Base-by-base conservation (phyloP, 2,888 invertebrate genomes). In the Eupithecia tripunctaria region DNA sequence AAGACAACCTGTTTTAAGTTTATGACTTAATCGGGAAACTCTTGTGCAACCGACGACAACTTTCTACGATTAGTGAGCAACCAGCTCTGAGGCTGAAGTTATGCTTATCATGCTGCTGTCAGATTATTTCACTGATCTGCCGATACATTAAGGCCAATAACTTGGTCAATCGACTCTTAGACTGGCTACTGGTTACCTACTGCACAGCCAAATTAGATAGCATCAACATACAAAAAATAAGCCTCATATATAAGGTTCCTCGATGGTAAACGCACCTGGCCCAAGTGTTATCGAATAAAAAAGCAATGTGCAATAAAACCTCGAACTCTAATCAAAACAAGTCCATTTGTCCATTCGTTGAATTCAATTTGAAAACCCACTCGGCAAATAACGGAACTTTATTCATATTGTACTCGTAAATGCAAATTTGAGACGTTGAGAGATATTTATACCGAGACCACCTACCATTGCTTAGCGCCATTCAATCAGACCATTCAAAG, bases 61-160 rank as follows among this genome's bases (percentile, higher is more conserved):
- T 75, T 75, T 75, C 75, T 75, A 65, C 27, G 59, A 60, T 67
- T 74, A 71, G 68, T 66, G 71, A 63, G 29, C 69, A 63, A 63
- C 67, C 62, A 65, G 41, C 65, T 62, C 41, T 14, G 56, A 15
- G 43, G 21, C 29, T 67, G 51, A 62, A 36, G 41, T 15, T 32
- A 71, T 65, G 15, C 38, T 63, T 70, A 68, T 68, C 75, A 60
- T 47, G 70, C 59, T 70, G 60, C 60, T 70, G 70, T 67, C 70
- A n/a, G 70, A 68, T 72, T 75, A 70, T 64, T 56, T 14, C 12
- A 56, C 25, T 56, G 25, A 56, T 51, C n/a, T 25, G 5, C 25
- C 5, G 56, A 25, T 56, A 21, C 21, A 51, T 51, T 51, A 21
- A 21, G 51, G 21, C 7, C n/a, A 51, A 51, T 21, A 21, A 21